These are phyloP conservation scores for Hippocampus mohnikei DNA, from an alignment of 2,113 vertebrate species.

Conservation along the genomic window DNA sequence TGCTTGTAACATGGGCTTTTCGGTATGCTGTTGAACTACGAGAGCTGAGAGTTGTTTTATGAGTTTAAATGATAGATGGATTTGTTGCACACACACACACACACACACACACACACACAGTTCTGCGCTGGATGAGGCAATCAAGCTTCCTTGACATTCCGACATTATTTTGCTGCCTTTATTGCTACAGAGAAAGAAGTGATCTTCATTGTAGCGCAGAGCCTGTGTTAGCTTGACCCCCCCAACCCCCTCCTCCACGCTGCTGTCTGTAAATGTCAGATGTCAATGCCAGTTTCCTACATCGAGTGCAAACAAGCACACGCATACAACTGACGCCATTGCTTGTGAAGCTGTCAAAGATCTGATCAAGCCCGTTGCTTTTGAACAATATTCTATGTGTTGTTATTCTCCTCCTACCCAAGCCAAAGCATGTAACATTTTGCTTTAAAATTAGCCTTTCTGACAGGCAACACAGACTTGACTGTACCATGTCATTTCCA, in stretches of 20 bases:
- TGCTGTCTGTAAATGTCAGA: conserved; percentile 25
- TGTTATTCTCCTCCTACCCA: conserved; percentile 61
- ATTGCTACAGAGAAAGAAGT: conserved; percentile 10
- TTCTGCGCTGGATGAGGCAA: conserved; percentile 28
- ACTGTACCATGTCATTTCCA: conserved; percentile 79
- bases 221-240: conserved; percentile 14
- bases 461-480: conserved; percentile 77
- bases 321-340: not conserved
- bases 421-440: conserved; percentile 96
- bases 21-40: not conserved
- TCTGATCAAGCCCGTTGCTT: conserved; percentile 67
- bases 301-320: not conserved
- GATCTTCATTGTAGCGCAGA: conserved; percentile 30
- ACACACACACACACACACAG: not conserved
- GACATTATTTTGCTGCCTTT: conserved; percentile 38
- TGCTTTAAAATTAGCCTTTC: conserved; percentile 85
- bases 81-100: conserved; percentile 14
- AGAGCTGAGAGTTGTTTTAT: not conserved
- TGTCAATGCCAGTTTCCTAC: not conserved
- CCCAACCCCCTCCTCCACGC: not conserved
- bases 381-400: conserved; percentile 73
- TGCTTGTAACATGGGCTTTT: not conserved
- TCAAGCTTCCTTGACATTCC: conserved; percentile 12
- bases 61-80: not conserved
- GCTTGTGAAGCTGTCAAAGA: conserved; percentile 2